Conservation (phyloP, 1,140 invertebrate genomes). For the Diorhabda elongata region DNA sequence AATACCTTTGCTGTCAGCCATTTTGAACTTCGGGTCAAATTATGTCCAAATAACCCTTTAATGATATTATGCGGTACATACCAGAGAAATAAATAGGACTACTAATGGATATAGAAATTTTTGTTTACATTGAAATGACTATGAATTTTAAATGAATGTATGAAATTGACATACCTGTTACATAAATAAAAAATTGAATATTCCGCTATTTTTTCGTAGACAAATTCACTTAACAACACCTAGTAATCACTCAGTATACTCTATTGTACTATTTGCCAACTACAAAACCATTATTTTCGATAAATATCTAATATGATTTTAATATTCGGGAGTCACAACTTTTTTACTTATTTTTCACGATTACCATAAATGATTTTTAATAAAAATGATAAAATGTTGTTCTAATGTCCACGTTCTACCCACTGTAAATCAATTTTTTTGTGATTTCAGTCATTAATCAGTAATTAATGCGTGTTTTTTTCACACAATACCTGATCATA, state of each 20-base stretch:
- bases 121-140: background rate
- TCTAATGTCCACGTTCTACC: background rate
- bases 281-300: background rate
- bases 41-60: no score
- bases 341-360: background rate
- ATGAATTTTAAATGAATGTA: background rate
- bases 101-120: no score
- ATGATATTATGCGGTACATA: no score
- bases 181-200: background rate
- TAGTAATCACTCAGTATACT: background rate
- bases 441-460: background rate
- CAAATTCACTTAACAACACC: background rate
- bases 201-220: background rate
- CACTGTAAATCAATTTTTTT: background rate
- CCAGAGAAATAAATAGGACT: no score
- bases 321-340: background rate
- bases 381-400: background rate
- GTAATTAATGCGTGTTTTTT: conserved; percentile 15
- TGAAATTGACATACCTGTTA: background rate
- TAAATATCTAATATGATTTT: no score
- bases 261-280: background rate
- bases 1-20: conserved; percentile 17
- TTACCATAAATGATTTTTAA: background rate
- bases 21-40: conserved; percentile 16
- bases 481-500: background rate